These are phyloP conservation scores for Solenopsis fugax DNA, from an alignment of 1,140 invertebrate genomes.

Conservation along the genomic window DNA sequence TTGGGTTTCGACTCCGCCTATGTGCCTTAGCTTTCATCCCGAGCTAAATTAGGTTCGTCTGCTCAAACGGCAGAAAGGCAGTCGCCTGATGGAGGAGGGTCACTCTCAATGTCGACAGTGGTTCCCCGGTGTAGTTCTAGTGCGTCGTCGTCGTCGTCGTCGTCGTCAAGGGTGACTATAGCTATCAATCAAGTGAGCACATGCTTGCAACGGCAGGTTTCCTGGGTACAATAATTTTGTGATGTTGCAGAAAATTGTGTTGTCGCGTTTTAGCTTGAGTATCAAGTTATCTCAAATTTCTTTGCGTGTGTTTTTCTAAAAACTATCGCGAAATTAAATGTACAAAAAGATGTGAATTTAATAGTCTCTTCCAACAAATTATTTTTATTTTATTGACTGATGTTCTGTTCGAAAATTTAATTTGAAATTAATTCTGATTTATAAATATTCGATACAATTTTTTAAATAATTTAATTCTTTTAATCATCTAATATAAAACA, in stretches of 20 bases:
- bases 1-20: neutral
- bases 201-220: conserved; percentile 18
- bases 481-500: neutral
- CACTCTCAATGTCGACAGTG: neutral
- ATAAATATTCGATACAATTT: neutral
- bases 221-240: neutral
- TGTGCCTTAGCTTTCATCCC: conserved; percentile 21
- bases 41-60: conserved; percentile 44
- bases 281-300: neutral
- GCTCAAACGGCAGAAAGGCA: conserved; percentile 40
- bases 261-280: neutral
- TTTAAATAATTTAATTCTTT: neutral
- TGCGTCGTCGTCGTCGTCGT: neutral
- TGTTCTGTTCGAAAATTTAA: neutral
- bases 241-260: conserved; percentile 19
- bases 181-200: conserved; percentile 6
- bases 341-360: neutral
- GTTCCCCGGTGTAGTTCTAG: neutral
- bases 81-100: neutral
- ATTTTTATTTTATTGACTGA: neutral
- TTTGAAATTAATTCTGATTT: neutral
- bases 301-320: neutral
- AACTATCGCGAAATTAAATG: neutral
- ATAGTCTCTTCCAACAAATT: neutral
- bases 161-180: neutral